Evolutionary conservation across 1,140 invertebrate genomes (phyloP).

Genomic region (Battus philenor): DNA sequence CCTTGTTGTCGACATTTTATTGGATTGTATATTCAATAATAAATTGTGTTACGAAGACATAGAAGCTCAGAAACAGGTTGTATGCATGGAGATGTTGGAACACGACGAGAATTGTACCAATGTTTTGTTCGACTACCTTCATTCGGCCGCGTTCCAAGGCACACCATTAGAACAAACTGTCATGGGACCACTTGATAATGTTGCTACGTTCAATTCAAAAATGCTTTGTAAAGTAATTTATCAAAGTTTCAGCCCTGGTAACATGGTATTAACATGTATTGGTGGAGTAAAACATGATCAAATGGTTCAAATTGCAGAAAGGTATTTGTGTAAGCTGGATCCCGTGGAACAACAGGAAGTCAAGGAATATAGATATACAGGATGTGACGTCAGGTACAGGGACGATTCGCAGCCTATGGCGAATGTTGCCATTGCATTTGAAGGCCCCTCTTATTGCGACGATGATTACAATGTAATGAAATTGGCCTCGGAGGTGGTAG

Average conservation of each 20-base stretch:
- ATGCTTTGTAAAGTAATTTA: conserved; percentile 87
- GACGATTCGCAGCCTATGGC: conserved; percentile 82
- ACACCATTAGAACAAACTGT: conserved; percentile 83
- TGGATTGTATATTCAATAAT: conserved; percentile 86
- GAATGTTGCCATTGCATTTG: conserved; percentile 85
- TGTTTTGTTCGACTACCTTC: conserved; percentile 86
- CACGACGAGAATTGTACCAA: conserved; percentile 84
- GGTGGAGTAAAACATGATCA: conserved; percentile 82
- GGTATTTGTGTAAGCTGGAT: conserved; percentile 24
- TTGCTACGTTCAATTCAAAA: conserved; percentile 78
- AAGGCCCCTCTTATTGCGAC: conserved; percentile 68
- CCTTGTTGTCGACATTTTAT: conserved; percentile 82
- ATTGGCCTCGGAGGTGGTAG: conserved; percentile 35
- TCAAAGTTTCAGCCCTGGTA: conserved; percentile 86
- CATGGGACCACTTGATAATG: conserved; percentile 84
- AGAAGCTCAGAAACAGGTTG: conserved; percentile 81
- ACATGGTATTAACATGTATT: conserved; percentile 92
- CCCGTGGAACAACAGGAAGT: conserved; percentile 17
- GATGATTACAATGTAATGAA: conserved; percentile 34
- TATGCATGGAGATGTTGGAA: conserved; percentile 82
- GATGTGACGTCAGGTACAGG: conserved; percentile 78
- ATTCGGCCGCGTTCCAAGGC: conserved; percentile 82
- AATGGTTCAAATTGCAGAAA: conserved; percentile 30
- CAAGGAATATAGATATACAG: conserved; percentile 65
- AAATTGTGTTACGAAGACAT: conserved; percentile 79